phyloP scores from a whole-genome alignment of 2,888 invertebrate species.

The Halictus quadricinctus region DNA sequence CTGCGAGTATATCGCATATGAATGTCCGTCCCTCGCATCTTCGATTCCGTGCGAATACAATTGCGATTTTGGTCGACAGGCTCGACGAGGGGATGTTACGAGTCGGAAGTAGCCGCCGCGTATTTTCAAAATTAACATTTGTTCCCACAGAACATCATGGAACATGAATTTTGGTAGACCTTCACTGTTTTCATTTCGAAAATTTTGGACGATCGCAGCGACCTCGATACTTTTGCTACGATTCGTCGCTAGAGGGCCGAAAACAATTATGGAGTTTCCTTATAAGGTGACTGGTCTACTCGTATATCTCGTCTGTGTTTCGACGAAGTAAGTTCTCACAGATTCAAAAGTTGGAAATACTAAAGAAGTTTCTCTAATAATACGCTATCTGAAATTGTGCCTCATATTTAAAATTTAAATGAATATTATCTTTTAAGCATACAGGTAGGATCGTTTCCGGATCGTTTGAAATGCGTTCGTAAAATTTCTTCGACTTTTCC shows the following conservation, averaged over 20 bases:
- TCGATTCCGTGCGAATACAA: slow-evolving; percentile 21
- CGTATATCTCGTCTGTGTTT: too few relatives aligned
- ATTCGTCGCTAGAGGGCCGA: neutral
- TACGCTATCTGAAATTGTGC: neutral
- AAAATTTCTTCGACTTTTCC: neutral
- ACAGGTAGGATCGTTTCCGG: too few relatives aligned
- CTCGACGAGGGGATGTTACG: neutral
- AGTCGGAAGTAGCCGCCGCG: neutral
- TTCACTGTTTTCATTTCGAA: slow-evolving; percentile 2
- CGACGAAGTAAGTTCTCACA: too few relatives aligned
- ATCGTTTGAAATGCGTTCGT: neutral
- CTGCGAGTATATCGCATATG: slow-evolving; percentile 39
- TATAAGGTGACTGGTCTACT: too few relatives aligned
- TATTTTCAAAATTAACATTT: slow-evolving; percentile 28
- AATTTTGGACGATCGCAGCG: neutral
- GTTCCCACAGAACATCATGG: neutral
- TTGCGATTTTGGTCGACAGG: slow-evolving; percentile 27
- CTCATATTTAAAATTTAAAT: neutral
- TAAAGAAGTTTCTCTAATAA: neutral
- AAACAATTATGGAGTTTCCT: neutral
- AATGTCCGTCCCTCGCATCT: slow-evolving; percentile 40
- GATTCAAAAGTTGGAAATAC: too few relatives aligned
- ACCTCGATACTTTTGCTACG: neutral
- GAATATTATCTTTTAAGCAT: too few relatives aligned
- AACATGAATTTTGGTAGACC: slow-evolving; percentile 8